phyloP scores from a whole-genome alignment of 2,797 vertebrate species.

The Acanthis flammea region DNA sequence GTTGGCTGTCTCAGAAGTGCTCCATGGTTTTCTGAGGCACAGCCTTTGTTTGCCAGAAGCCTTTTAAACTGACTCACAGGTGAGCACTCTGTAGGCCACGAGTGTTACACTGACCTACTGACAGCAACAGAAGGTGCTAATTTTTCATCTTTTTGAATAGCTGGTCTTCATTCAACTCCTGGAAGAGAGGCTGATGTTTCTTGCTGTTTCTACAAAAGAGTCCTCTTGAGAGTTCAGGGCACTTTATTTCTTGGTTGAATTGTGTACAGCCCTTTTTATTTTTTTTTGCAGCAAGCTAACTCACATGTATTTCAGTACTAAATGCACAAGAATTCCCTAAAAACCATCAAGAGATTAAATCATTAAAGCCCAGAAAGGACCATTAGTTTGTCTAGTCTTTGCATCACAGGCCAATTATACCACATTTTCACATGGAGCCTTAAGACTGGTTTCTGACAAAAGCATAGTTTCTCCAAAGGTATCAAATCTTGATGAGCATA shows the following conservation, averaged over 20 bases:
- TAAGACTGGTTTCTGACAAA: background rate
- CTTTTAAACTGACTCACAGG: background rate
- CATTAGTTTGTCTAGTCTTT: background rate
- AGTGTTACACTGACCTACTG: background rate
- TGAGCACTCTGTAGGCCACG: background rate
- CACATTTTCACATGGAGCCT: background rate
- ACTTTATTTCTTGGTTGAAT: background rate
- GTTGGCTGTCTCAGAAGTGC: background rate
- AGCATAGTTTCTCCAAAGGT: background rate
- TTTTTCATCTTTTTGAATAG: constrained; percentile 3
- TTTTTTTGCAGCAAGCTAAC: background rate
- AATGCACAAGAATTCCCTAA: background rate
- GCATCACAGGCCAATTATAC: background rate
- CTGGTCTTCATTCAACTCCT: background rate
- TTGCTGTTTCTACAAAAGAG: background rate
- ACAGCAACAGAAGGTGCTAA: background rate
- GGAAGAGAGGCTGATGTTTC: background rate
- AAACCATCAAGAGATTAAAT: background rate
- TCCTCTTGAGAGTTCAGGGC: background rate
- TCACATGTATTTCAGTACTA: background rate
- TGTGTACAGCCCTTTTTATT: background rate
- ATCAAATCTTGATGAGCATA: background rate
- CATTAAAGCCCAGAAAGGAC: background rate
- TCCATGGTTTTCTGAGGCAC: background rate
- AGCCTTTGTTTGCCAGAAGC: background rate